Evolutionary conservation across 2,113 vertebrate species (phyloP).

Genomic region (Paradisaea rubra): DNA sequence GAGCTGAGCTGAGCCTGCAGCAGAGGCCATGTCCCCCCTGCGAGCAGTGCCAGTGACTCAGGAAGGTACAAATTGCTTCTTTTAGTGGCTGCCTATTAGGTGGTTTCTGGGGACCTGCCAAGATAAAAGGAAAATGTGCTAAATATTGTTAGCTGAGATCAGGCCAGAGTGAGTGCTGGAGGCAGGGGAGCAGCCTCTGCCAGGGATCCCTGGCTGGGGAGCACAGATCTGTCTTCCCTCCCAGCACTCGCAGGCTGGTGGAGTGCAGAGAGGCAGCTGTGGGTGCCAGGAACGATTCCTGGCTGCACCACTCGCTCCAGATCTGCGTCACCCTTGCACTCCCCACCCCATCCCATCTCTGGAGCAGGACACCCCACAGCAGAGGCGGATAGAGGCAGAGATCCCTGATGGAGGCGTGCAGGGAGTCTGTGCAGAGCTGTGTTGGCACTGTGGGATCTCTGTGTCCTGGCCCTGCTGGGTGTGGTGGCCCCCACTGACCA

Average conservation of each 20-base stretch:
- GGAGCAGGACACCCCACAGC: rapidly evolving
- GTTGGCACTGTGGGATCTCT: rapidly evolving
- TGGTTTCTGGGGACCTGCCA: conserved; percentile 9
- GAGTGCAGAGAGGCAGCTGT: not conserved
- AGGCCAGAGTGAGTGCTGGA: not conserved
- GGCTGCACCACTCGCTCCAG: not conserved
- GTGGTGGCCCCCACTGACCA: not conserved
- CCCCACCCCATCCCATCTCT: rapidly evolving
- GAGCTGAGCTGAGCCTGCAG: not conserved
- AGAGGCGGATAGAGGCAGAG: not conserved
- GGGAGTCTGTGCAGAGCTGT: not conserved
- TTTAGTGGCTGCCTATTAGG: not conserved
- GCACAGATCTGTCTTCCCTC: not conserved
- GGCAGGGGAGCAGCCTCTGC: not conserved
- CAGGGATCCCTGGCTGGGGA: not conserved
- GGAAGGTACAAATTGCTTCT: not conserved
- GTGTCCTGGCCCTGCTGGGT: not conserved
- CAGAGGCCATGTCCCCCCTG: not conserved
- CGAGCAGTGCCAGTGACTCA: rapidly evolving
- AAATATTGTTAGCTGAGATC: not conserved
- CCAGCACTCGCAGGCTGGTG: not conserved
- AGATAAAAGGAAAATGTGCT: not conserved
- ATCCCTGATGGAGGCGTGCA: rapidly evolving
- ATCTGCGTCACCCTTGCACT: not conserved
- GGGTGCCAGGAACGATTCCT: not conserved